Base-by-base conservation (phyloP, 1,140 invertebrate species). In the Temnothorax longispinosus region DNA sequence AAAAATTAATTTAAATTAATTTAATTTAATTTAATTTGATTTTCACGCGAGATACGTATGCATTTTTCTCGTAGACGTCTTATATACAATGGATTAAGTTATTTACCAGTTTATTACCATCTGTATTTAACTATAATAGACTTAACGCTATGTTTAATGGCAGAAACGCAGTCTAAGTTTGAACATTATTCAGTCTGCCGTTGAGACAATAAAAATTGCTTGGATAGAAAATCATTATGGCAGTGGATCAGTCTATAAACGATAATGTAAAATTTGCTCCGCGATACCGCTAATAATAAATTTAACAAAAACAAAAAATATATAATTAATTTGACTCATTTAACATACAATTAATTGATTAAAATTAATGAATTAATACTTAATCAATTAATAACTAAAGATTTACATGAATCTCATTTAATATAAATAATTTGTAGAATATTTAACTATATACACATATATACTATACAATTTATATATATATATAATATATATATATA, bases 201-300 rank as follows among this genome's bases (percentile, higher is more conserved):
- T 56, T 58, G 7, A 3, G 11, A 50, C 8, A 71, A 32, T 47
- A 67, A 44, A 75, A 74, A 47, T 60, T 35, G 2, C 11, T 38
- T 54, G 21, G 58, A 54, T n/a, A 32, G 2, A 69, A 74, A 75
- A 77, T 41, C 44, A 65, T 69, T 54, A 86, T 87, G 88, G 87
- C 84, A 89, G 75, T 80, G 35, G 60, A 35, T 89, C 81, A 86
- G 87, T 89, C 75, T 88, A 58, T 69, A 5, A 41, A 21, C 18
- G 44, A 56, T 62, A 87, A 60, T 7, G 11, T 44, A 77, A 44
- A 10, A 62, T 84, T n/a, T 74, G 11, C 11, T 71, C 10, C 13
- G 15, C 13, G 15, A 38, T 6, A 27, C 18, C 5, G 18, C 27
- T 64, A 5, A 47, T 56, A 69, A 80, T 32, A 56, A 67, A 77